phyloP scores from a whole-genome alignment of 1,140 invertebrate genomes.

The Ptiloglossa arizonensis region DNA sequence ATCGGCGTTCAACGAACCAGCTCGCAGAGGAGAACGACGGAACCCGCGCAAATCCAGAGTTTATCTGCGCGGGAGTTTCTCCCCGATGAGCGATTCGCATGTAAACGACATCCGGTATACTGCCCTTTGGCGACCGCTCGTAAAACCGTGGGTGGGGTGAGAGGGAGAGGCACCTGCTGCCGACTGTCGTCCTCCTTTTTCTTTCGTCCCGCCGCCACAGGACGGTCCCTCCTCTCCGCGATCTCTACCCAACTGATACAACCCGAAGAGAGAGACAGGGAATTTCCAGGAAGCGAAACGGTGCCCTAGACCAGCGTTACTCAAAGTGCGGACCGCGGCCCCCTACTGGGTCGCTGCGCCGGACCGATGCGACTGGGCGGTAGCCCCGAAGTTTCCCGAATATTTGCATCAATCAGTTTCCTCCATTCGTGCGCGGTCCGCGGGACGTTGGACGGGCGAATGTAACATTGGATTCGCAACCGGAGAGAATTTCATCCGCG shows the following conservation, averaged over 20 bases:
- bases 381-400: no score
- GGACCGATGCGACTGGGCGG: no score
- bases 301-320: no score
- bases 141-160: conserved; percentile 52
- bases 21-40: conserved; percentile 22
- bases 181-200: not conserved
- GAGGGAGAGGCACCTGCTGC: conserved; percentile 28
- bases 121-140: conserved; percentile 68
- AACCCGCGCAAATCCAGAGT: conserved; percentile 59
- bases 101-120: conserved; percentile 70
- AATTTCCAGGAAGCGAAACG: not conserved
- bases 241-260: not conserved
- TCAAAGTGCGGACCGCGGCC: no score
- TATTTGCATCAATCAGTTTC: no score
- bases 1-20: conserved; percentile 17
- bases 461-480: no score
- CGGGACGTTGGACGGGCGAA: no score
- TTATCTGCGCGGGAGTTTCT: conserved; percentile 61
- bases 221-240: not conserved
- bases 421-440: no score
- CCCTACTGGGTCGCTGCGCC: no score
- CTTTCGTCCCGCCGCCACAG: not conserved
- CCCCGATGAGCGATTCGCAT: conserved; percentile 68
- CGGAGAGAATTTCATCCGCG: no score
- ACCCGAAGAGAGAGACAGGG: not conserved